A percentile compares a stretch with the other conserved stretches of the same genome.
Evolutionary conservation across 2,888 invertebrate species (phyloP).

Genomic region (Oithona nana): DNA sequence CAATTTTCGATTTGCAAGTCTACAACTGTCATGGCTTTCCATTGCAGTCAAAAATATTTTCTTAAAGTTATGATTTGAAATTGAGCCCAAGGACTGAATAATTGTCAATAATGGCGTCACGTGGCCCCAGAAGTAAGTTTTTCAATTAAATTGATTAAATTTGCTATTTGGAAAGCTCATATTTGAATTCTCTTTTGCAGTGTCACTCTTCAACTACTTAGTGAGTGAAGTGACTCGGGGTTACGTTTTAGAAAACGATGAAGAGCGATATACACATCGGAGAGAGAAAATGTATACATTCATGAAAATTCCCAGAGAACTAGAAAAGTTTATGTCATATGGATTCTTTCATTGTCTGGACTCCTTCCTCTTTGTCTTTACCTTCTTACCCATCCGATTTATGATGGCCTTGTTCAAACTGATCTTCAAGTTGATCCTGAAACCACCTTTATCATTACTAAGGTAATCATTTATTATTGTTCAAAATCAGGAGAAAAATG

Average conservation of each 20-base stretch:
- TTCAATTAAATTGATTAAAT: too few species aligned
- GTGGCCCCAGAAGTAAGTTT: too few species aligned
- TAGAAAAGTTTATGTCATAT: conserved; percentile 78
- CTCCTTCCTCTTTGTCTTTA: conserved; percentile 90
- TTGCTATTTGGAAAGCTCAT: too few species aligned
- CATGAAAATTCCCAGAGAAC: conserved; percentile 62
- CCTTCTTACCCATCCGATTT: conserved; percentile 84
- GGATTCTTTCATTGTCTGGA: conserved; percentile 67
- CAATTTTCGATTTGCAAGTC: too few species aligned
- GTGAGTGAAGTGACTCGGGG: conserved; percentile 74
- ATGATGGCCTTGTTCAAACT: conserved; percentile 65
- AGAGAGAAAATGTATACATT: conserved; percentile 89
- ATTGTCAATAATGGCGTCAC: too few species aligned
- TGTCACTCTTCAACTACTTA: conserved; percentile 38
- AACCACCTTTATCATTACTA: conserved; percentile 38
- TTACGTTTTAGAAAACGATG: conserved; percentile 83
- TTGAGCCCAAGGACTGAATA: too few species aligned
- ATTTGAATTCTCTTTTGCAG: too few species aligned
- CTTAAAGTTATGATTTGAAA: too few species aligned
- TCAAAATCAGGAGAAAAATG: conserved; percentile 12
- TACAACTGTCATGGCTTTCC: too few species aligned
- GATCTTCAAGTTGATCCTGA: too few species aligned
- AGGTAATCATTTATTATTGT: conserved; percentile 19
- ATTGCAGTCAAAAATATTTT: too few species aligned
- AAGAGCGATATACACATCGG: conserved; percentile 77